Conservation (phyloP, 1,140 invertebrate genomes). For the Drosophila ambigua region DNA sequence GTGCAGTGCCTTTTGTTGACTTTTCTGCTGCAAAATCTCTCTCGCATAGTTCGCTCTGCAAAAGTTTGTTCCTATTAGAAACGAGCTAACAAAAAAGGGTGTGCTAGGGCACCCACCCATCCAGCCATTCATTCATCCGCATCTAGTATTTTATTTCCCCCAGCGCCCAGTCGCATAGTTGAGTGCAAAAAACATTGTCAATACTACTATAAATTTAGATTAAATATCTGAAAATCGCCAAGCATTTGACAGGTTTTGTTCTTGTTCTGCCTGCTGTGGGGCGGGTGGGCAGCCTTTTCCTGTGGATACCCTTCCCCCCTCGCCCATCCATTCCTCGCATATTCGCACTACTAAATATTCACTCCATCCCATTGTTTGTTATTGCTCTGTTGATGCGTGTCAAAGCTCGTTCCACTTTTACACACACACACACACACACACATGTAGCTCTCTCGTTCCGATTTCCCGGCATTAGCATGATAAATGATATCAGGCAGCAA, state of each 20-base stretch:
- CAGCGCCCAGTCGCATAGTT: neutral
- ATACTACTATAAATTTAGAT: conserved; percentile 43
- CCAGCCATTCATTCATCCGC: conserved; percentile 5
- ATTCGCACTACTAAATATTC: conserved; percentile 11
- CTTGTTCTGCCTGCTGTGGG: neutral
- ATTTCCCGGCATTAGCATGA: conserved; percentile 65
- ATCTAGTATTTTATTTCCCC: neutral
- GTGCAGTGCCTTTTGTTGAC: too few relatives aligned
- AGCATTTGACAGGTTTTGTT: conserved; percentile 54
- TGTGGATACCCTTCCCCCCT: neutral
- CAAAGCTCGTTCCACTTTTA: conserved; percentile 8
- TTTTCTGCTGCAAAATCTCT: too few relatives aligned
- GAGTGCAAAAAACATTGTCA: conserved; percentile 39
- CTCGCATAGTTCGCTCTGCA: neutral
- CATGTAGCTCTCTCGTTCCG: conserved; percentile 30
- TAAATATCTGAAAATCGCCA: conserved; percentile 49
- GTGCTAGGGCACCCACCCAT: neutral
- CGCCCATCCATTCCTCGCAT: neutral
- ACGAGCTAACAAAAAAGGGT: too few relatives aligned
- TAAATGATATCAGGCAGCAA: conserved; percentile 51
- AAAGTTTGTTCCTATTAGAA: conserved; percentile 40
- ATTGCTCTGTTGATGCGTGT: conserved; percentile 28
- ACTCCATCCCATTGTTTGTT: conserved; percentile 9
- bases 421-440: neutral
- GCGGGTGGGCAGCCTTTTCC: neutral